Evolutionary conservation across 2,797 vertebrate species (phyloP), one percentile per base, ranked within the genome.

Genomic region (Numenius phaeopus): DNA sequence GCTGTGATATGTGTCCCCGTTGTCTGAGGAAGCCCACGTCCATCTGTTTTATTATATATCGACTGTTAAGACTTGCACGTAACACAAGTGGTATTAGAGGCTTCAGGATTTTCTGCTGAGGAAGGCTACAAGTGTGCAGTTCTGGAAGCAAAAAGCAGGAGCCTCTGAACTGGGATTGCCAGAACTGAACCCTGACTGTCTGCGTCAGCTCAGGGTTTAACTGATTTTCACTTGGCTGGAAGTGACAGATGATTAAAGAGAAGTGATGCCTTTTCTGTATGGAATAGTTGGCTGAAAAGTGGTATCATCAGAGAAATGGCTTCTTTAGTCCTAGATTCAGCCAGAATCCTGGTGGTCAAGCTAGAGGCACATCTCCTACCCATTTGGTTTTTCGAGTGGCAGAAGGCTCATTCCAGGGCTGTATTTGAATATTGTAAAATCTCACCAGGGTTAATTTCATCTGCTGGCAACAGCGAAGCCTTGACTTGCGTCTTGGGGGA

Each of bases 1-100:
- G 52, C 79, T 3, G 3, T 15, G 57, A 3, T 72, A 19, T 0
- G 0, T 22, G 47, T 54, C 26, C 69, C 8, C 2, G 2, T 19
- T 83, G 47, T 30, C 55, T 81, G 27, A 76, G 71, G 54, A 57
- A 95, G 46, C 76, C 14, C 27, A 27, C 1, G 11, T 69, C 54
- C 46, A 72, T 72, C 62, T 88, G 27, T 59, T 91, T 76, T 65
- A 23, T 59, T 69, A 3, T 18, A 5, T 73, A 57, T 32, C 3
- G 5, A 30, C 49, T 85, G 4, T 30, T 65, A 62, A 80, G 72
- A 62, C 15, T 90, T 72, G 18, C 11, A 30, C 37, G 13, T 90
- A 80, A 61, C 20, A 55, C 50, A 49, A 61, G 42, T 69, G 46
- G 4, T 64, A 24, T 64, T 55, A 37, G n/a, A 90, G 42, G 55